Base-by-base conservation (phyloP, 2,888 invertebrate species). In the Nipponacmea schrenckii region DNA sequence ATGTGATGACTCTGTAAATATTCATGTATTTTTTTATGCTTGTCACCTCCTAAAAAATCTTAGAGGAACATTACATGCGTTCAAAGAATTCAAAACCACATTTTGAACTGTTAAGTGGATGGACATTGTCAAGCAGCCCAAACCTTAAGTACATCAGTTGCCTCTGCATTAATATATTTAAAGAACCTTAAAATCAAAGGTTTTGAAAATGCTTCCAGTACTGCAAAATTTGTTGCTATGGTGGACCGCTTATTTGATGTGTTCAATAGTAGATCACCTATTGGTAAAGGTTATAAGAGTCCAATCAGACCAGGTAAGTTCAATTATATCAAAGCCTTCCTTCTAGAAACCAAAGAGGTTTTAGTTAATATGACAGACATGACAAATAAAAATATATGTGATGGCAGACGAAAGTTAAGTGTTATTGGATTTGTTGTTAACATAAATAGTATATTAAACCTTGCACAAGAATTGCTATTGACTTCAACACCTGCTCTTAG, bases 341-440 rank as follows among this genome's bases (percentile, higher is more conserved):
- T 50, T 50, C 1, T 50, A 14, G 4, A 50, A 20, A 20, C 20
- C 50, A 50, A 50, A 20, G 1, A 50, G 17, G 50, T 50, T n/a
- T n/a, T 50, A 20, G 15, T 50, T 17, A 50, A n/a, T 14, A 50
- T 50, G 46, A 69, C 24, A 48, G 64, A 70, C 39, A 39, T 46
- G 26, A 50, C 27, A 17, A 65, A 56, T 15, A 70, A 70, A 39
- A 14, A 8, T 4, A 45, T 70, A 50, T 17, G 45, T 26, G 24
- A 20, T 46, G 27, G 48, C 24, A 70, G 39, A 27, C 3, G 65
- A 39, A 70, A 65, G 24, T 26, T 46, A n/a, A 39, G 56, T 20
- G 64, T 70, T 50, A 14, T 70, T 24, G 70, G 65, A 17, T 70
- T 70, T 56, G n/a, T 65, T n/a, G 64, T 46, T 44, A 65, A 31